These are phyloP conservation scores for Lasioglossum zephyrum DNA, from an alignment of 2,888 invertebrate genomes.

Conservation along the genomic window DNA sequence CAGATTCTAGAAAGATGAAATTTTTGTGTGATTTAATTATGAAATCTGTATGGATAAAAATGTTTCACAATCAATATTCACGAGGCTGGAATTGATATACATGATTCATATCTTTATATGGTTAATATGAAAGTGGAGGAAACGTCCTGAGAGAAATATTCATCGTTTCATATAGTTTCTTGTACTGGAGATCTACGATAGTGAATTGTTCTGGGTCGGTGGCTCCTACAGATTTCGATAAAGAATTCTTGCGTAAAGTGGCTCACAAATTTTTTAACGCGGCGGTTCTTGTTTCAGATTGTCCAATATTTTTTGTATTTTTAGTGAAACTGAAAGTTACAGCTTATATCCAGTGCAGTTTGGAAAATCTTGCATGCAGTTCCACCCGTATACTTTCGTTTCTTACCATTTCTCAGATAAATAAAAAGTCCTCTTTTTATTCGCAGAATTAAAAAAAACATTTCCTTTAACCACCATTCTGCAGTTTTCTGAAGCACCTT, in stretches of 20 bases:
- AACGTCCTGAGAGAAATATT: constrained; percentile 1
- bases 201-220: constrained; percentile 1
- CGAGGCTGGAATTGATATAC: not conserved
- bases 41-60: not conserved
- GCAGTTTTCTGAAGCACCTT: not conserved
- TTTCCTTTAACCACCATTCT: not conserved
- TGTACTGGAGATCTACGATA: not conserved
- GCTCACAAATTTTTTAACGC: not conserved
- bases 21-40: not conserved
- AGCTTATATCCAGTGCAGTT: not conserved
- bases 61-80: not conserved
- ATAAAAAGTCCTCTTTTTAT: not conserved
- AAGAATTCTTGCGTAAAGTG: not conserved
- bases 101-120: not conserved
- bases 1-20: not conserved
- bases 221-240: not conserved
- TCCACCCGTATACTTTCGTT: not conserved
- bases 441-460: not conserved
- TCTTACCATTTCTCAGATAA: not conserved
- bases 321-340: not conserved
- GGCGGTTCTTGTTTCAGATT: not conserved
- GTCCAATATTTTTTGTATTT: not conserved
- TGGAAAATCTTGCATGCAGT: not conserved
- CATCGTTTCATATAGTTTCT: constrained; percentile 1
- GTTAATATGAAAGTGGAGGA: not conserved